These are phyloP conservation scores for Syngnathus typhle DNA, from an alignment of 2,113 vertebrate genomes.

Conservation along the genomic window DNA sequence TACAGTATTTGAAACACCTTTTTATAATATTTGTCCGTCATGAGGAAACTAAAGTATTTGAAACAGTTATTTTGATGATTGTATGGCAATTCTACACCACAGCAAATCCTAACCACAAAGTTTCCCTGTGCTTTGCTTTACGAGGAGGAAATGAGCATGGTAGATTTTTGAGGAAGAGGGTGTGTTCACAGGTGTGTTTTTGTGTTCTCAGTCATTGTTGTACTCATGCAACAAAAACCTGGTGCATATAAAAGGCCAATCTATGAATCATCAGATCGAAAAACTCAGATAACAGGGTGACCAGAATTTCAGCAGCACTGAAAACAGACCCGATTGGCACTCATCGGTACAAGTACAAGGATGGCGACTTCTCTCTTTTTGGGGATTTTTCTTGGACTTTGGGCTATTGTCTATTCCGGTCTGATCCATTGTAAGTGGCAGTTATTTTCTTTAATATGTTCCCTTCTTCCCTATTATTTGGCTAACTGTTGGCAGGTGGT, in stretches of 20 bases:
- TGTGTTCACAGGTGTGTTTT: constrained; percentile 34
- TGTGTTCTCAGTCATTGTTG: constrained; percentile 27
- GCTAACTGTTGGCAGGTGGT: not conserved
- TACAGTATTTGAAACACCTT: not conserved
- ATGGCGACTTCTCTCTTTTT: constrained; percentile 32
- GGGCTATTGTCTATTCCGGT: constrained; percentile 28
- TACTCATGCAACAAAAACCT: constrained; percentile 23
- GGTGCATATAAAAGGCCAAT: constrained; percentile 43
- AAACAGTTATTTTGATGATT: not conserved
- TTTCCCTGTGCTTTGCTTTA: not conserved
- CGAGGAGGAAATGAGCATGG: constrained; percentile 9
- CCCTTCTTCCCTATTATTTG: not conserved
- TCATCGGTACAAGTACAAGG: constrained; percentile 12
- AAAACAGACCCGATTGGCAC: not conserved
- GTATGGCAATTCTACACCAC: not conserved
- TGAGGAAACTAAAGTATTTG: not conserved
- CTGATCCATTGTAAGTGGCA: constrained; percentile 46
- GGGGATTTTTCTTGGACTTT: constrained; percentile 41
- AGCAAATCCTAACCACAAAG: not conserved
- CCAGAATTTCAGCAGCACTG: not conserved
- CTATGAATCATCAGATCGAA: constrained; percentile 20
- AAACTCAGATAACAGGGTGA: constrained; percentile 4
- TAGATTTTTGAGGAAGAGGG: constrained; percentile 23
- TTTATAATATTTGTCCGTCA: not conserved
- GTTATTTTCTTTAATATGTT: not conserved